Evolutionary conservation across 1,140 invertebrate species (phyloP).

Genomic region (Bemisia tabaci): DNA sequence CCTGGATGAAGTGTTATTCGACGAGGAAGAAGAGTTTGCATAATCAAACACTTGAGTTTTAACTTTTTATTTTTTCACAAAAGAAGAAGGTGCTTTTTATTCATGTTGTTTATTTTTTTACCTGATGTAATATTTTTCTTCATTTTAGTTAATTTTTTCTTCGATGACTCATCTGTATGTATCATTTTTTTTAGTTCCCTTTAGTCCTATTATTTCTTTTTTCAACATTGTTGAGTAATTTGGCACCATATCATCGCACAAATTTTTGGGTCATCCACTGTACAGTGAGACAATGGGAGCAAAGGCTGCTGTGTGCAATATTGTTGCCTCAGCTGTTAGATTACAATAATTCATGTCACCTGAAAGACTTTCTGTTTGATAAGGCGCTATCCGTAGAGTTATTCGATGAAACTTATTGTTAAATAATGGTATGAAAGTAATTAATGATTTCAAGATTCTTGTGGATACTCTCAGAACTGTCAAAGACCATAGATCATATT

Average conservation of each 20-base stretch:
- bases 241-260: not conserved
- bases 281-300: too few relatives aligned
- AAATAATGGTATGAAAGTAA: too few relatives aligned
- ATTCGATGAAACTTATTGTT: too few relatives aligned
- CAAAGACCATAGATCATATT: too few relatives aligned
- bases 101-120: conserved; percentile 3
- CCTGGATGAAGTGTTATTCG: conserved; percentile 24
- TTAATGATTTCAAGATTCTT: too few relatives aligned
- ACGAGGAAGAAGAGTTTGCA: conserved; percentile 21
- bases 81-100: not conserved
- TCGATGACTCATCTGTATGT: not conserved
- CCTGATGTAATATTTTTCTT: conserved; percentile 6
- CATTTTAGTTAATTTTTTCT: conserved; percentile 3
- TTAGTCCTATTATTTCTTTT: not conserved
- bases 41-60: conserved; percentile 6
- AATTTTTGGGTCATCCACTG: too few relatives aligned
- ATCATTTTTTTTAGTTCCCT: not conserved
- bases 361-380: too few relatives aligned
- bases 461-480: too few relatives aligned
- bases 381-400: too few relatives aligned
- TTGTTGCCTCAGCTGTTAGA: too few relatives aligned
- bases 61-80: conserved; percentile 4
- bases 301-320: too few relatives aligned
- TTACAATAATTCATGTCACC: too few relatives aligned
- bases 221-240: not conserved